These are phyloP conservation scores for Calypte anna DNA, from an alignment of 2,113 vertebrate species.

Conservation along the genomic window DNA sequence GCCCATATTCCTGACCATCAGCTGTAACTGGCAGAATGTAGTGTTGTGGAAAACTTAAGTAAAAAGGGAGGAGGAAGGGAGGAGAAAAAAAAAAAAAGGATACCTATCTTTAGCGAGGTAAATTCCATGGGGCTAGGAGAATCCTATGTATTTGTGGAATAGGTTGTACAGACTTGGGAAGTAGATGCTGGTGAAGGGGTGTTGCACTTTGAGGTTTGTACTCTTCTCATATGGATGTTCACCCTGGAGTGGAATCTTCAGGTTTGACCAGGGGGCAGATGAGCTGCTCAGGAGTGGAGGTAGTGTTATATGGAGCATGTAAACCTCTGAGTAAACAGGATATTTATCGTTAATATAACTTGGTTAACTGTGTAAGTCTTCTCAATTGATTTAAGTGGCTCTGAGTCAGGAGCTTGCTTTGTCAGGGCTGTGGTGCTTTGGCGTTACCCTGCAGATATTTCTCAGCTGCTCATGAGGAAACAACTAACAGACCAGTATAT, in stretches of 20 bases:
- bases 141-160: not conserved
- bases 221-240: not conserved
- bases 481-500: not conserved
- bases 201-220: not conserved
- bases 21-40: not conserved
- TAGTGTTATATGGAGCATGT: rapidly evolving
- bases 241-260: not conserved
- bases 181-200: not conserved
- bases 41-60: not conserved
- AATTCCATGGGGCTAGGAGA: not conserved
- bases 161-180: not conserved
- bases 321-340: not conserved
- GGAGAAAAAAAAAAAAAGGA: rapidly evolving
- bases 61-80: not conserved
- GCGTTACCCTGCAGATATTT: not conserved
- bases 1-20: not conserved
- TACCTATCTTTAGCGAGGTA: not conserved
- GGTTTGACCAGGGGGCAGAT: not conserved
- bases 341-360: not conserved
- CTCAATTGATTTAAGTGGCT: not conserved
- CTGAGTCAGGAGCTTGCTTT: not conserved
- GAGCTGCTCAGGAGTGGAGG: not conserved
- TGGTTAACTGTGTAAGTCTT: not conserved
- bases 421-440: not conserved
- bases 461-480: not conserved